Percentiles rank a stretch among this genome's conserved stretches.
Evolutionary conservation across 2,888 invertebrate species (phyloP).

Genomic region (Orthosia cruda): DNA sequence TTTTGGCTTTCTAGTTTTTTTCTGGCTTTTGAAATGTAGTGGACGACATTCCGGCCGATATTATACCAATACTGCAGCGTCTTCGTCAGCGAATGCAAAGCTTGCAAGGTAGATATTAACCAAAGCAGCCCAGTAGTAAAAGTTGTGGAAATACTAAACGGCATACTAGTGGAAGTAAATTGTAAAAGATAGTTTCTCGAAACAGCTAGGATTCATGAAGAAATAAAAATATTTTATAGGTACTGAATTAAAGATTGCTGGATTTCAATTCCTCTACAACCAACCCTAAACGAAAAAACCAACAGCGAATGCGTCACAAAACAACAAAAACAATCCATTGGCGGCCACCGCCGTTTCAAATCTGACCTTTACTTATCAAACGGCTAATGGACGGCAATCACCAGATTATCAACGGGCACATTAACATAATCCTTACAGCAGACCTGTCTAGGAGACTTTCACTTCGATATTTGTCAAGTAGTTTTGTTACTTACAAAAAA

Average conservation of each 20-base stretch:
- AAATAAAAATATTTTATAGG: background rate
- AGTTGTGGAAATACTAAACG: background rate
- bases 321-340: slow-evolving; percentile 41
- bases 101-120: background rate
- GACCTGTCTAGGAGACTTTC: slow-evolving; percentile 70
- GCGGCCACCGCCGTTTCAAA: slow-evolving; percentile 56
- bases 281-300: slow-evolving; percentile 30
- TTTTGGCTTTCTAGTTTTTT: no score
- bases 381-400: slow-evolving; percentile 79
- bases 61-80: background rate
- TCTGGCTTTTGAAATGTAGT: background rate
- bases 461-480: slow-evolving; percentile 69
- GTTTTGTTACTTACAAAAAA: slow-evolving; percentile 43
- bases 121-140: background rate
- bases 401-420: slow-evolving; percentile 67
- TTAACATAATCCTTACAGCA: slow-evolving; percentile 76
- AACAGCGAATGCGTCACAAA: slow-evolving; percentile 15
- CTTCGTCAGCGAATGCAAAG: slow-evolving; percentile 10
- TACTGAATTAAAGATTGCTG: background rate
- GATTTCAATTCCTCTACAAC: background rate
- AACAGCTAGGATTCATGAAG: background rate
- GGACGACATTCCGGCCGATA: background rate
- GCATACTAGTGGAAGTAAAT: background rate
- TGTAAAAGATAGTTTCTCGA: background rate
- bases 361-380: slow-evolving; percentile 84